Evolutionary conservation across 2,113 vertebrate genomes (phyloP), one percentile per base, ranked within the genome.

Genomic region (Indri indri): DNA sequence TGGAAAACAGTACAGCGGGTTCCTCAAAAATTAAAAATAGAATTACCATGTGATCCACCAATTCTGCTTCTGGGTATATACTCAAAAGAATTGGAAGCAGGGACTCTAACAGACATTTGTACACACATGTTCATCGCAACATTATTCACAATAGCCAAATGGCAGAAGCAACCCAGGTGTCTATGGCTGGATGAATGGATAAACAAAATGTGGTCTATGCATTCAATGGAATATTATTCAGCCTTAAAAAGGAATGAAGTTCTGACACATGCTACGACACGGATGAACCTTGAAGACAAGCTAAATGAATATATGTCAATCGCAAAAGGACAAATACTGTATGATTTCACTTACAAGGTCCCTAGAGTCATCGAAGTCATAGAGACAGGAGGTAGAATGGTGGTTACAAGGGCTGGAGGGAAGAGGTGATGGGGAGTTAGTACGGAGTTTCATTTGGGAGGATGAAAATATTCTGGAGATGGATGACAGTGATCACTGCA

Each of bases 1-100:
- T 40, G 40, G 70, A 40, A 40, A 74, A 61, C 18, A 52, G 40
- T 32, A 71, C 30, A 16, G 23, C 6, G 9, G 34, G 27, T 52
- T 90, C 86, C 77, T 83, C 52, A 76, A 93, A 82, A 83, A n/a
- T 73, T 59, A 83, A 88, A 59, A 88, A 40, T 22, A 88, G 45
- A 90, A 86, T 61, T 59, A 52, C 37, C 27, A 27, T 50, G 59
- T 50, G 10, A 76, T 66, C 11, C 42, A 70, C 17, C 10, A 73
- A 88, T 45, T 30, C 66, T 9, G 30, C 17, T 74, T 88, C 59
- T 42, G 57, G 17, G 34, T 91, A 47, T 34, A 42, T 12, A 66
- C 47, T 45, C 22, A 10, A 65, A 71, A 84, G 42, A 71, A 57
- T 42, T 84, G 32, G 66, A 71, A 57, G 66, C 34, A 66, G 54